phyloP scores from a whole-genome alignment of 2,888 invertebrate genomes.

The Girardia tigrina region DNA sequence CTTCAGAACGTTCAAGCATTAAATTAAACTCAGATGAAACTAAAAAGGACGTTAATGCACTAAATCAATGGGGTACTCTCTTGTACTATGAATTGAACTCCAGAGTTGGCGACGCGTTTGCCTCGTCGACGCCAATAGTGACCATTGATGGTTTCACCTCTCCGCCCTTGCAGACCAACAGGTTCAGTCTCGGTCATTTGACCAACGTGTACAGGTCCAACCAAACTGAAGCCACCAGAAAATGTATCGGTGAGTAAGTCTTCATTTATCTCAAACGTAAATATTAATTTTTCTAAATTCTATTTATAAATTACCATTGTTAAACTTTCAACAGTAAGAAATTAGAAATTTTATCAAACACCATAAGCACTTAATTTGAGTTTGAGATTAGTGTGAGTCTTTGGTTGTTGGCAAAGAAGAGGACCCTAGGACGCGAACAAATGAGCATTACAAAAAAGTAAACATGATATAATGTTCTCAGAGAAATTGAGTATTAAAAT shows the following conservation, averaged over 20 bases:
- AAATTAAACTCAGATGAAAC: background rate
- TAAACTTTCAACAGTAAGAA: too few species aligned
- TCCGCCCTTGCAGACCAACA: background rate
- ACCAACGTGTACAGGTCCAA: background rate
- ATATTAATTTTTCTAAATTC: too few species aligned
- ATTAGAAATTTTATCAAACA: too few species aligned
- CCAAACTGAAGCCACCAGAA: background rate
- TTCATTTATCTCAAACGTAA: too few species aligned
- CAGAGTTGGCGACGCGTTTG: conserved; percentile 9
- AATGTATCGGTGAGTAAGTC: conserved; percentile 7
- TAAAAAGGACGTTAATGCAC: background rate
- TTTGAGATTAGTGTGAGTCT: too few species aligned
- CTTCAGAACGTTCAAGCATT: background rate
- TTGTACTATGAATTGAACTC: background rate
- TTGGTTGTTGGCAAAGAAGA: too few species aligned
- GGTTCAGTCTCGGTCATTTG: conserved; percentile 1
- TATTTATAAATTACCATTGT: too few species aligned
- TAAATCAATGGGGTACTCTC: background rate
- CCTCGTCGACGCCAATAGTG: background rate
- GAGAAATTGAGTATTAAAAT: too few species aligned
- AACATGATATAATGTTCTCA: too few species aligned
- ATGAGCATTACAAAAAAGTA: too few species aligned
- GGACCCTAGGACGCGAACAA: too few species aligned
- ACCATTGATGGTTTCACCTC: background rate
- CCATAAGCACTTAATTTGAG: too few species aligned